Evolutionary conservation across 2,113 vertebrate genomes (phyloP).

Genomic region (Prochilodus magdalenae): DNA sequence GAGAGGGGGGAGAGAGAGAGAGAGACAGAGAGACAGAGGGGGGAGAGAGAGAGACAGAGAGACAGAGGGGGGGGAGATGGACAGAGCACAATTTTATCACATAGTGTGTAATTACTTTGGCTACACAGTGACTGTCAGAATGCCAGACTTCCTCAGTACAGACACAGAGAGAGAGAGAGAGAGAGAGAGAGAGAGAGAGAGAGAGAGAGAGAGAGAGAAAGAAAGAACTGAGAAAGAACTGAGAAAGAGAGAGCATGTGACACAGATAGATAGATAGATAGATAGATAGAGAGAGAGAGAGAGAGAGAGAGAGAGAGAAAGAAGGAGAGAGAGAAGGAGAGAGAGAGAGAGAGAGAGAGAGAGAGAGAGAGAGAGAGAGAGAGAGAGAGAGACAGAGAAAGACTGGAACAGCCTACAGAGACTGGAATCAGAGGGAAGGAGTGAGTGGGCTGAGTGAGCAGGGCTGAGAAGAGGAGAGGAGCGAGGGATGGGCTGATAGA

Average conservation of each 20-base stretch:
- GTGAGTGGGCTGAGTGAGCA: background rate
- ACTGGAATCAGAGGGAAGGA: conserved; percentile 13
- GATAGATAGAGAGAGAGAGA: no score
- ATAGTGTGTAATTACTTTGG: conserved; percentile 48
- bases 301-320: no score
- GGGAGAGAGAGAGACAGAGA: background rate
- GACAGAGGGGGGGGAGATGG: conserved; percentile 11
- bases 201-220: no score
- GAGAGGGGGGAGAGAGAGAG: background rate
- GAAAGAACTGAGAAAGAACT: no score
- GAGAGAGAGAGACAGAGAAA: conserved; percentile 34
- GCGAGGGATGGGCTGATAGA: conserved; percentile 38
- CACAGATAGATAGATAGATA: no score
- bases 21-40: background rate
- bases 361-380: conserved; percentile 48
- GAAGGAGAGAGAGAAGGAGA: no score
- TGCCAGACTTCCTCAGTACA: background rate
- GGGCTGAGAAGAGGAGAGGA: conserved; percentile 12
- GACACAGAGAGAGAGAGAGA: conserved; percentile 37
- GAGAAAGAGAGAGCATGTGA: no score
- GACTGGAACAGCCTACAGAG: background rate
- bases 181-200: conserved; percentile 36
- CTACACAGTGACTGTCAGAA: conserved; percentile 29
- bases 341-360: no score
- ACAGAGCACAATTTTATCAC: conserved; percentile 30